Evolutionary conservation across 1,140 invertebrate genomes (phyloP), one percentile per base, ranked within the genome.

Genomic region (Drosophila sp.): DNA sequence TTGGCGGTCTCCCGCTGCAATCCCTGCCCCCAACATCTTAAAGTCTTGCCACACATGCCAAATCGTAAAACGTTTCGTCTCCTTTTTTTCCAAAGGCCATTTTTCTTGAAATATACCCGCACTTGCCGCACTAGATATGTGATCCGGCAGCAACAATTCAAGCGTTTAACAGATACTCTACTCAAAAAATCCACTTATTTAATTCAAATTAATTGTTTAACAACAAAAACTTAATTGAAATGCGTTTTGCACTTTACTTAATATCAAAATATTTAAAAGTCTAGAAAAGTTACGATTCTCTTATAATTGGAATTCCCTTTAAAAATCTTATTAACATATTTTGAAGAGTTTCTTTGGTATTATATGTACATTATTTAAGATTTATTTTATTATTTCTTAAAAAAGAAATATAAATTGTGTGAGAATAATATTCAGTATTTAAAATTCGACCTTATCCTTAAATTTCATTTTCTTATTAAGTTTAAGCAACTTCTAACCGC

Each of bases 1-100:
- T 89, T 86, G 82, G 75, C 72, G 81, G 70, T 84, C 74, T 56
- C 63, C 65, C 45, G 36, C 29, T 45, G 21, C 13, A 16, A 18
- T 29, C 64, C 36, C 34, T 32, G 36, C 36, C 21, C 13, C 27
- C 29, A 14, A 8, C 29, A 9, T 6, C 7, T 8, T 7, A 34
- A 34, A 21, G 29, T 50, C 70, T 50, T 38, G 57, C 61, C 82
- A 69, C 82, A 86, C 77, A 86, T 78, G 78, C 50, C 70, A 76
- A 87, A 86, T 89, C 82, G 83, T 86, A 86, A 86, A 86, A 86
- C 71, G 78, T 67, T 82, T 63, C 81, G 64, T 45, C 56, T 71
- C 54, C 38, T 54, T 71, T 76, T 76, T 59, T 58, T 48, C 27
- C 32, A 54, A 7, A 41, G 45, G 27, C 64, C 64, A 70, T 62